These are phyloP conservation scores for Pogonognathellus flavescens DNA, from an alignment of 1,140 invertebrate species.

Conservation along the genomic window DNA sequence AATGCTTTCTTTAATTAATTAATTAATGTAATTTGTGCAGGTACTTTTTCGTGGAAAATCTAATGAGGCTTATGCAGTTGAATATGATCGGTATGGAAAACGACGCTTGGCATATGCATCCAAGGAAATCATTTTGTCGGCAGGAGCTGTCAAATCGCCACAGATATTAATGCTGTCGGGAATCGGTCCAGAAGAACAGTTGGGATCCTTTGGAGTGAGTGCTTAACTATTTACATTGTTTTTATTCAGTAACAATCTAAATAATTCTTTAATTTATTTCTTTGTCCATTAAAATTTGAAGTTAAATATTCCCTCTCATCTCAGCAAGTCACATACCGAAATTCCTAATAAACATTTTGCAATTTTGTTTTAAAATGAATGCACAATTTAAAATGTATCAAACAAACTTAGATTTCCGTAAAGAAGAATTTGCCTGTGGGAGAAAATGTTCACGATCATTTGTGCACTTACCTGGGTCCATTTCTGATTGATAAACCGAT, in stretches of 20 bases:
- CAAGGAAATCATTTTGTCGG: conserved; percentile 81
- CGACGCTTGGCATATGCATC: conserved; percentile 69
- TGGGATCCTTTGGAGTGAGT: conserved; percentile 70
- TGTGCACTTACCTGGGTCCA: conserved; percentile 71
- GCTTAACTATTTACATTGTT: neutral
- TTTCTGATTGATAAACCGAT: conserved; percentile 54
- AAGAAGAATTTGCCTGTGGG: conserved; percentile 77
- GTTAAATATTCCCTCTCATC: too few relatives aligned
- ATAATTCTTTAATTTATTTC: neutral
- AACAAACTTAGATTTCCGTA: neutral
- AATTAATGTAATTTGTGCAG: too few relatives aligned
- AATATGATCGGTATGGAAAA: conserved; percentile 47
- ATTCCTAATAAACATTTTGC: too few relatives aligned
- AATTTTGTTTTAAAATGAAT: too few relatives aligned
- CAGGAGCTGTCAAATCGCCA: conserved; percentile 83
- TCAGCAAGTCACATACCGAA: too few relatives aligned
- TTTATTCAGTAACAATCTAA: too few relatives aligned
- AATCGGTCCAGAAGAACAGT: conserved; percentile 78
- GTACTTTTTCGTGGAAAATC: neutral
- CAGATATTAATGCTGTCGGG: conserved; percentile 87
- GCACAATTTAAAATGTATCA: too few relatives aligned
- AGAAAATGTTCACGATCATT: conserved; percentile 79
- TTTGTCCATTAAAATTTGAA: neutral
- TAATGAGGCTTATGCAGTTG: conserved; percentile 28
- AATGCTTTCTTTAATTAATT: too few relatives aligned